Percentiles rank a stretch among this genome's conserved stretches.
Evolutionary conservation across 2,888 invertebrate genomes (phyloP).

Genomic region (Pseudanteris insignis): DNA sequence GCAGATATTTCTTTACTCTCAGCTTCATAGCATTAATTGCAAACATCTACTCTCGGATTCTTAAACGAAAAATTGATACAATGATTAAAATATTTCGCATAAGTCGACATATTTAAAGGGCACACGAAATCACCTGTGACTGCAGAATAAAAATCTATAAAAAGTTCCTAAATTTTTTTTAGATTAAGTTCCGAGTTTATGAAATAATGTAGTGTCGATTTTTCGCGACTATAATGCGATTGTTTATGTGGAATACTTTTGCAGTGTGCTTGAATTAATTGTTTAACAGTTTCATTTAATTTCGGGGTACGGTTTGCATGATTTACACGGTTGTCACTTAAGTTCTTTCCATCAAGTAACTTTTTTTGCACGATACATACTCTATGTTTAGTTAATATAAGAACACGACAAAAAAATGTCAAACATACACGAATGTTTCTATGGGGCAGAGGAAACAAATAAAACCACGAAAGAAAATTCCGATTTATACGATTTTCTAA

Average conservation of each 20-base stretch:
- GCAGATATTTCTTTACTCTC: no score
- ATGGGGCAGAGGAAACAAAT: constrained; percentile 7
- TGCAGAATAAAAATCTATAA: constrained; percentile 26
- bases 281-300: constrained; percentile 8
- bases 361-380: constrained; percentile 11
- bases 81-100: constrained; percentile 28
- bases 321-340: constrained; percentile 1
- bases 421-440: constrained; percentile 4
- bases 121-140: constrained; percentile 3
- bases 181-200: not conserved
- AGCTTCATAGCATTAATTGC: constrained; percentile 9
- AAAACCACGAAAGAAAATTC: not conserved
- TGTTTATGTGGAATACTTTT: not conserved
- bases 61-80: constrained; percentile 13
- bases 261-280: constrained; percentile 5
- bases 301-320: constrained; percentile 1
- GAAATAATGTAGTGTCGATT: not conserved
- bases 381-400: constrained; percentile 3
- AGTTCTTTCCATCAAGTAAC: not conserved
- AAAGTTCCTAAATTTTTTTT: constrained; percentile 15
- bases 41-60: constrained; percentile 12
- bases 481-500: not conserved
- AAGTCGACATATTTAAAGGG: constrained; percentile 14
- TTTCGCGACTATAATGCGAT: constrained; percentile 1
- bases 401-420: constrained; percentile 1